Evolutionary conservation across 1,140 invertebrate genomes (phyloP).

Genomic region (Harlomillsia oculata): DNA sequence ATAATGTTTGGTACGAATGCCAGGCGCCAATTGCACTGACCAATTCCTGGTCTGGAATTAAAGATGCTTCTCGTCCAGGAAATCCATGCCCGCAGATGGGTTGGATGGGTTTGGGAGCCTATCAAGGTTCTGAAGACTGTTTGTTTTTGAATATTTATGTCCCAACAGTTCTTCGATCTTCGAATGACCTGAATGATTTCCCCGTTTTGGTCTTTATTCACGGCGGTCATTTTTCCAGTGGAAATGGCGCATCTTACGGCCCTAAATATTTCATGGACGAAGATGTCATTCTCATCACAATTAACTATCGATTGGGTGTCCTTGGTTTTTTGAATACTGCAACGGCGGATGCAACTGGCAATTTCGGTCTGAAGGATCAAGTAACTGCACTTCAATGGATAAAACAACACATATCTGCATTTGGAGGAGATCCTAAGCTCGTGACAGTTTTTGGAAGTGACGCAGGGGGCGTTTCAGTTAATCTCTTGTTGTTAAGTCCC

Average conservation of each 20-base stretch:
- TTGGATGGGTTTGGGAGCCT: background rate
- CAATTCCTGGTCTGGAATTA: background rate
- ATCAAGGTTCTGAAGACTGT: background rate
- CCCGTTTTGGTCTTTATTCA: slow-evolving; percentile 51
- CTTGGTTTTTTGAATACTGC: slow-evolving; percentile 11
- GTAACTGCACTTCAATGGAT: slow-evolving; percentile 4
- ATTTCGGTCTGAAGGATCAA: slow-evolving; percentile 26
- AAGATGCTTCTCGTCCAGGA: background rate
- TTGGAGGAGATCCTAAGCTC: slow-evolving; percentile 33
- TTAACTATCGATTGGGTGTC: slow-evolving; percentile 4
- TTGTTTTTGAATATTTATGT: background rate
- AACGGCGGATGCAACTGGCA: slow-evolving; percentile 16
- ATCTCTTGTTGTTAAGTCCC: background rate
- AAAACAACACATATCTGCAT: background rate
- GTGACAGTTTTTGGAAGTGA: slow-evolving; percentile 44
- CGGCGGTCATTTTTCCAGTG: slow-evolving; percentile 43
- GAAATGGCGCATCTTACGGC: slow-evolving; percentile 41
- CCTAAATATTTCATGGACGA: slow-evolving; percentile 36
- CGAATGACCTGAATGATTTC: slow-evolving; percentile 14
- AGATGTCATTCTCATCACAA: slow-evolving; percentile 1
- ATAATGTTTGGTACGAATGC: no score
- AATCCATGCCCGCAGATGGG: background rate
- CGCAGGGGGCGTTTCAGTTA: background rate
- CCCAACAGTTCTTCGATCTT: background rate
- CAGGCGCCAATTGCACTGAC: no score